These are phyloP conservation scores for Vanacampus margaritifer DNA, from an alignment of 2,113 vertebrate genomes.

Conservation along the genomic window DNA sequence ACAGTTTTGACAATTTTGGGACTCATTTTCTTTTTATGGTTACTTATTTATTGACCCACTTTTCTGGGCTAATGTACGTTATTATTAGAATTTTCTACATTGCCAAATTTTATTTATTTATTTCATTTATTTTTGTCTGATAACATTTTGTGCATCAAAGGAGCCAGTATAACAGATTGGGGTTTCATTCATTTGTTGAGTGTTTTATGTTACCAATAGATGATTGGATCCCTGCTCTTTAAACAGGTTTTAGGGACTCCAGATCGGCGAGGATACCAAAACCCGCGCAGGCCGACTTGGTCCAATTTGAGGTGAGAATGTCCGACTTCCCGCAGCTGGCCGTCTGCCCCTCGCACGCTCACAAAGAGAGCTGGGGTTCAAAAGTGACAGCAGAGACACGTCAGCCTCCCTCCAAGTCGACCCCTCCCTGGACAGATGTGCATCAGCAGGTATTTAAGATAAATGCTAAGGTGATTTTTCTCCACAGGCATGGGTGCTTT, in stretches of 20 bases:
- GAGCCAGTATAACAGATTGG: neutral
- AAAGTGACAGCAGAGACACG: neutral
- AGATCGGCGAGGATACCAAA: constrained; percentile 40
- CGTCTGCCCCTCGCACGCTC: constrained; percentile 3
- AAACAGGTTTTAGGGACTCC: constrained; percentile 37
- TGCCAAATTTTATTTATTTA: too few relatives aligned
- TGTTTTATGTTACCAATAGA: neutral
- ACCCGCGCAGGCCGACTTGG: constrained; percentile 1
- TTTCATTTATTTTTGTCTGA: too few relatives aligned
- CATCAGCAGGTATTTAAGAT: neutral
- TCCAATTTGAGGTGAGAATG: constrained; percentile 68
- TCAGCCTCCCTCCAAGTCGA: neutral
- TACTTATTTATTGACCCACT: too few relatives aligned
- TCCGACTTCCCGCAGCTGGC: constrained; percentile 70
- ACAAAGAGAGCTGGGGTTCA: constrained; percentile 41
- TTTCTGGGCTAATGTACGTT: too few relatives aligned
- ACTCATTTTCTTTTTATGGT: too few relatives aligned
- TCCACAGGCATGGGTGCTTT: neutral
- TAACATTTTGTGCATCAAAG: too few relatives aligned
- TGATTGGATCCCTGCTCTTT: neutral
- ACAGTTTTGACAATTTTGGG: too few relatives aligned
- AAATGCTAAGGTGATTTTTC: neutral
- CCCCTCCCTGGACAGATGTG: constrained; percentile 29
- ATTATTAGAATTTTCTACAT: too few relatives aligned
- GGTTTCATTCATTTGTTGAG: neutral